Evolutionary conservation across 1,140 invertebrate genomes (phyloP), one percentile per base, ranked within the genome.

Genomic region (Apocrypta bakeri): DNA sequence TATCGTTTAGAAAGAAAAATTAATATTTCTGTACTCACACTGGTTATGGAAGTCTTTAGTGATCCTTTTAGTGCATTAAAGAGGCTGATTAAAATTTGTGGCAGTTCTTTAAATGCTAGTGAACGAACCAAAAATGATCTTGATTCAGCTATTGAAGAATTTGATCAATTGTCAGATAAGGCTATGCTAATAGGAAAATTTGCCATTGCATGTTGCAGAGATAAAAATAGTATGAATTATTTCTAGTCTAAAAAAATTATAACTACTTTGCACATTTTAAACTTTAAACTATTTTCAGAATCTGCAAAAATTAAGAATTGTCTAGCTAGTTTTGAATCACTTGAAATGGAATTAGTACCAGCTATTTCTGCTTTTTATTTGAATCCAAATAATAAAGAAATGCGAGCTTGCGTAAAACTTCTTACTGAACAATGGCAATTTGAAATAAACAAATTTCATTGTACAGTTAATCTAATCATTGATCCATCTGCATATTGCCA

Each of bases 401-500:
- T 90, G 79, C 86, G 89, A 84, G 85, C 89, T 77, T 87, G 91
- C 82, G 88, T 93, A 0, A 89, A 91, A 74, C 68, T 95, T 1
- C 87, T 95, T 17, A 91, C 92, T 14, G 87, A 90, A 17, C 92
- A 93, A 82, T 95, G 94, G 94, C 91, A 92, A 56, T 84, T 90
- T 37, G 94, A 95, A 88, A 91, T 94, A 14, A 90, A 90, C 71
- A 91, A 92, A 61, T 92, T 95, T 77, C 92, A 93, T 78, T 90
- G 92, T 63, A 90, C 90, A 42, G 92, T 95, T 17, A 94, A 94
- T 89, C 86, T 94, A 12, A 94, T 95, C 85, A 94, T 95, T 7
- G 94, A 95, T 89, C 94, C 94, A 1, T 90, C 93, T 48, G 94
- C 94, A 63, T 95, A 95, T 89, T 93, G 93, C 85, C 93, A 95